Base-by-base conservation (phyloP, 1,140 invertebrate genomes). In the Cotesia glomerata region DNA sequence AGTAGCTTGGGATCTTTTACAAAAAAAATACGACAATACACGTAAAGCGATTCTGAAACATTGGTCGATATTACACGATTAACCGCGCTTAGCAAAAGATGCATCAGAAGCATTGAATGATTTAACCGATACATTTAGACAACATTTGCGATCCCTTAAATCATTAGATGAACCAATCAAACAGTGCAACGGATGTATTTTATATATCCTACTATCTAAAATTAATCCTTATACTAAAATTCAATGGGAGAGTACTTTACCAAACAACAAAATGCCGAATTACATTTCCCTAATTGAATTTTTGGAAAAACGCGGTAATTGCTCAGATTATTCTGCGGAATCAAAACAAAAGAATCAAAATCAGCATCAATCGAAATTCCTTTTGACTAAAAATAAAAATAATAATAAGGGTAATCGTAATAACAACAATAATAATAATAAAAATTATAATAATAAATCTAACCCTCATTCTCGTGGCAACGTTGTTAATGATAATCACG, bases 21-120 rank as follows among this genome's bases (percentile, higher is more conserved):
- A 80, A 56, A 71, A 79, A 26, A 74, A 82, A 16, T 87, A 81
- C 66, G 79, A 86, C 14, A 83, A 84, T 71, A 81, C 80, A 69
- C 32, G 79, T 52, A 36, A 83, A 51, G 82, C 82, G 26, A 73
- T 84, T 14, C 76, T 81, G 45, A 78, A 77, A 14, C 80, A 86
- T 71, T 76, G 84, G 16, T 72, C 76, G n/a, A 39, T 78, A 78
- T 54, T 82, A 71, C 0, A 77, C 45, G 45, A 69, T 35, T 32
- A 76, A 13, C 58, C 73, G 36, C 13, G 32, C 8, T n/a, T 82
- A 39, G 45, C 34, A 7, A 76, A 72, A 68, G 78, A 79, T 45
- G 69, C 76, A 14, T 8, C 69, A 13, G n/a, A 51, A 62, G 64
- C 36, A 35, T 26, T 80, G 11, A 45, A 75, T n/a, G 54, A 73